These are phyloP conservation scores for Anodontia alba DNA, from an alignment of 2,888 invertebrate species.

Conservation along the genomic window DNA sequence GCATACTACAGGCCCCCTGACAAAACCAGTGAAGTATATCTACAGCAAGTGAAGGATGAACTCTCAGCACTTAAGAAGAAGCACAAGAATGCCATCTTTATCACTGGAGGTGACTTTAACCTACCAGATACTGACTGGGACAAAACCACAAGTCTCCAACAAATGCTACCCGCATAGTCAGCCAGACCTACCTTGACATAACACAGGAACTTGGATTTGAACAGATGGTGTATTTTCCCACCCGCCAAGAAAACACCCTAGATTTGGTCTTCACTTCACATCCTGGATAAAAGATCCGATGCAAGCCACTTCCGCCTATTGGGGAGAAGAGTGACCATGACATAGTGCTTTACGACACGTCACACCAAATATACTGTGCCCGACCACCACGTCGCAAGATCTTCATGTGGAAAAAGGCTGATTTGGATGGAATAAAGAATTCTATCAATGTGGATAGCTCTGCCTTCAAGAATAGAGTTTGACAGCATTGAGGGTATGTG, in stretches of 20 bases:
- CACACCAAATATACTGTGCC: background rate
- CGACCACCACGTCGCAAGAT: background rate
- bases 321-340: background rate
- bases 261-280: background rate
- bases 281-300: background rate
- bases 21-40: background rate
- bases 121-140: conserved; percentile 7
- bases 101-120: conserved; percentile 6
- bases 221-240: conserved; percentile 6
- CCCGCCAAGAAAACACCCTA: background rate
- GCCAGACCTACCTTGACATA: conserved; percentile 7
- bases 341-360: background rate
- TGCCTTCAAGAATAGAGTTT: too few relatives aligned
- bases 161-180: conserved; percentile 15
- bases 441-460: too few relatives aligned
- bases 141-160: background rate
- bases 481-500: background rate
- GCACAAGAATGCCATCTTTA: conserved; percentile 18
- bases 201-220: background rate
- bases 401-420: background rate
- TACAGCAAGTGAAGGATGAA: background rate
- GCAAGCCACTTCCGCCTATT: conserved; percentile 1
- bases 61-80: background rate
- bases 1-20: conserved; percentile 1
- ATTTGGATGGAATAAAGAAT: background rate